phyloP scores from a whole-genome alignment of 2,888 invertebrate genomes.

The Catocala nupta region DNA sequence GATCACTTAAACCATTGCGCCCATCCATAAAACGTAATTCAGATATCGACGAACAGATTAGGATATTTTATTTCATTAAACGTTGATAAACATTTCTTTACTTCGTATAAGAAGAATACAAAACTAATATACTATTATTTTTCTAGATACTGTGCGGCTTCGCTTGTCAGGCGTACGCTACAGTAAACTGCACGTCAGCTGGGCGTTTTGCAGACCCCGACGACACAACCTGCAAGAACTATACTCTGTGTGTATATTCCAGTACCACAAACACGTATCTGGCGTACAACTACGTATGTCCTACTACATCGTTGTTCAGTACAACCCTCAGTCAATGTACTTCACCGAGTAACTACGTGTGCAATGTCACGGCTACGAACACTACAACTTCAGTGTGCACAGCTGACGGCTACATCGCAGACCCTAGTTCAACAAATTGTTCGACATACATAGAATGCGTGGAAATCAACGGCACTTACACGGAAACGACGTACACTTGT shows the following conservation, averaged over 20 bases:
- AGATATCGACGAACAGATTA: no score
- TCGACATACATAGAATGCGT: slow-evolving; percentile 73
- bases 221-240: slow-evolving; percentile 77
- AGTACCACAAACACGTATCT: slow-evolving; percentile 51
- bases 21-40: no score
- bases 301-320: slow-evolving; percentile 64
- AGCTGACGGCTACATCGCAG: slow-evolving; percentile 67
- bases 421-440: slow-evolving; percentile 70
- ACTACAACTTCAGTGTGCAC: slow-evolving; percentile 62
- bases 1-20: no score
- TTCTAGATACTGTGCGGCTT: slow-evolving; percentile 49
- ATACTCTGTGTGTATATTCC: slow-evolving; percentile 71
- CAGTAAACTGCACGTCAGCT: slow-evolving; percentile 67
- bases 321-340: slow-evolving; percentile 69
- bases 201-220: slow-evolving; percentile 72
- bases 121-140: slow-evolving; percentile 4
- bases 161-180: slow-evolving; percentile 59
- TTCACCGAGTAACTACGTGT: slow-evolving; percentile 64
- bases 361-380: slow-evolving; percentile 57
- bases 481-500: slow-evolving; percentile 66
- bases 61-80: no score
- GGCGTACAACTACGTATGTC: slow-evolving; percentile 47
- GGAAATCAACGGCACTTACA: slow-evolving; percentile 60
- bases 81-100: no score
- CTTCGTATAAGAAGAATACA: no score